Evolutionary conservation across 2,113 vertebrate genomes (phyloP).

Genomic region (Albula glossodonta): DNA sequence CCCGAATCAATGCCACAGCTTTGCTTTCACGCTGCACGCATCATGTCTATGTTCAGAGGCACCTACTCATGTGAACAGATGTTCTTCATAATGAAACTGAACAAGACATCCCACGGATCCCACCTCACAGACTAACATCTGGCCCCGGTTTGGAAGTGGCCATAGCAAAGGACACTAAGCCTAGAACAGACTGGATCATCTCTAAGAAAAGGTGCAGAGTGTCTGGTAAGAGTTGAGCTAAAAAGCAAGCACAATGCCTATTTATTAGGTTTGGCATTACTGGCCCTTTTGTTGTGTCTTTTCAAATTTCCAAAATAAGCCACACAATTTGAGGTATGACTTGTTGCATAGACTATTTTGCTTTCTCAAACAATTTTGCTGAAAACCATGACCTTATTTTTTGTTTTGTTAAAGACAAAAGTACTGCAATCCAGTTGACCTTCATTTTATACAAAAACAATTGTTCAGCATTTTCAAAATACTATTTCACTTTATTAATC

Average conservation of each 20-base stretch:
- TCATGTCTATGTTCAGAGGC: too few relatives aligned
- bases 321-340: conserved; percentile 11
- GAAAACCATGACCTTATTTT: neutral
- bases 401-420: conserved; percentile 18
- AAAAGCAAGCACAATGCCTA: too few relatives aligned
- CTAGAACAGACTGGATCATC: too few relatives aligned
- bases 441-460: neutral
- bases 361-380: conserved; percentile 5
- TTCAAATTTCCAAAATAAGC: neutral
- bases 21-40: too few relatives aligned
- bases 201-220: conserved; percentile 28
- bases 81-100: conserved; percentile 5
- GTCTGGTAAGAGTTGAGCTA: too few relatives aligned
- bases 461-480: neutral
- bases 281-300: conserved; percentile 6
- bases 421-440: too few relatives aligned
- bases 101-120: conserved; percentile 25
- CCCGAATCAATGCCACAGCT: too few relatives aligned
- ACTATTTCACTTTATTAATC: conserved; percentile 11
- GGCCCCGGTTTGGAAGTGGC: conserved; percentile 28
- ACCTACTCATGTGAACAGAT: neutral
- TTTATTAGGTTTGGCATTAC: too few relatives aligned
- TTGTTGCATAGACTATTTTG: conserved; percentile 10
- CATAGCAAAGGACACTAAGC: conserved; percentile 13
- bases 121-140: conserved; percentile 25